These are phyloP conservation scores for Epinephelus malabaricus DNA, from an alignment of 2,797 vertebrate species.

Conservation along the genomic window DNA sequence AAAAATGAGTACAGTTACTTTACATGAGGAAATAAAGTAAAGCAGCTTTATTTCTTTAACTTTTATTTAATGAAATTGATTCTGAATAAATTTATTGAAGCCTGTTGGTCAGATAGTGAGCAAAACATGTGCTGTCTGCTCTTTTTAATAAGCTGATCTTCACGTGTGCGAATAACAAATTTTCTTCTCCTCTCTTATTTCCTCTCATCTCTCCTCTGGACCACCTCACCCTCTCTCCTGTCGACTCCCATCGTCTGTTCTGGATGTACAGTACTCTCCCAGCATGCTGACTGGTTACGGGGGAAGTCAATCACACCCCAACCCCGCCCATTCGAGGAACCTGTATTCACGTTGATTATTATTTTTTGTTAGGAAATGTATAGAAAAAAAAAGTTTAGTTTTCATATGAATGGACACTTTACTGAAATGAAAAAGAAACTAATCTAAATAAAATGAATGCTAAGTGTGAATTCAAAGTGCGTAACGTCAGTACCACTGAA, in stretches of 20 bases:
- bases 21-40: neutral
- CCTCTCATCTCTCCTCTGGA: conserved; percentile 57
- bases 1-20: neutral
- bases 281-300: conserved; percentile 91
- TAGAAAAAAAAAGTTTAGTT: conserved; percentile 87
- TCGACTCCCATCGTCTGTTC: conserved; percentile 36
- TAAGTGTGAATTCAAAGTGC: conserved; percentile 81
- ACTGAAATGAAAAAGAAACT: conserved; percentile 82
- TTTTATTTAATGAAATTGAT: neutral
- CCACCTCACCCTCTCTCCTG: conserved; percentile 42
- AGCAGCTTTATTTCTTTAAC: neutral
- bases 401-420: conserved; percentile 90
- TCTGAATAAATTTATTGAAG: neutral
- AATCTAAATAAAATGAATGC: conserved; percentile 83
- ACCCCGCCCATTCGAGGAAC: conserved; percentile 87
- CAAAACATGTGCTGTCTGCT: neutral
- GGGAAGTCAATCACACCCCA: conserved; percentile 88
- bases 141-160: neutral
- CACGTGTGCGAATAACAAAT: conserved; percentile 58
- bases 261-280: conserved; percentile 88
- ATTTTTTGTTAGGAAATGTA: conserved; percentile 84
- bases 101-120: conserved; percentile 41
- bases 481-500: conserved; percentile 82
- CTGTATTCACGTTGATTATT: conserved; percentile 87
- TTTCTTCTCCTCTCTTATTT: conserved; percentile 44